A percentile compares a stretch with the other conserved stretches of the same genome.
Conservation (phyloP, 2,888 invertebrate species). For the Synergus gifuensis region DNA sequence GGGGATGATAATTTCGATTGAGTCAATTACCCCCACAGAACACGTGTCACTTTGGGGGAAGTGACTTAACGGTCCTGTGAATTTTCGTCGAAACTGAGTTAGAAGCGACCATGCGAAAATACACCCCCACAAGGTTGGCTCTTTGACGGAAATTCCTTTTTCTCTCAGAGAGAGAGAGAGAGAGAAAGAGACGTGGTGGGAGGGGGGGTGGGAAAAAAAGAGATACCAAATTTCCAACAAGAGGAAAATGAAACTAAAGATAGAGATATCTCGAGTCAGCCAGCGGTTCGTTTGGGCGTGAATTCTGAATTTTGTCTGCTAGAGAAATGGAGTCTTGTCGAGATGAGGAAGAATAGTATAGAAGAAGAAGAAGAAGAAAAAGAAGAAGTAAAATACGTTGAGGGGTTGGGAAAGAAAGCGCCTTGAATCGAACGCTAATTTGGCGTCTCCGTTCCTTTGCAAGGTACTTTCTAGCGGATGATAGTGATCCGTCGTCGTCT, state of each 20-base stretch:
- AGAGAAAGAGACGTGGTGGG: too few species aligned
- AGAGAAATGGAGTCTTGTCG: conserved; percentile 39
- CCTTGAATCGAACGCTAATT: conserved; percentile 73
- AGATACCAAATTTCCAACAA: not conserved
- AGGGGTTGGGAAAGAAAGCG: conserved; percentile 60
- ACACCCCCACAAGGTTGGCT: conserved; percentile 37
- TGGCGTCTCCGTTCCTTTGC: conserved; percentile 50
- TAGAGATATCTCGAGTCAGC: conserved; percentile 44
- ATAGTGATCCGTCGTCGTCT: conserved; percentile 57
- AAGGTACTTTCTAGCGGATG: conserved; percentile 55
- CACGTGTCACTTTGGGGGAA: conserved; percentile 2
- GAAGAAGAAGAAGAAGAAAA: conserved; percentile 37
- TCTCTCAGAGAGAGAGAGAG: not conserved
- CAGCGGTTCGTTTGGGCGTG: conserved; percentile 56
- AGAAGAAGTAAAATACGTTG: conserved; percentile 43
- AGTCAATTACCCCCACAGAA: not conserved
- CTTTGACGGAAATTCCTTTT: conserved; percentile 5
- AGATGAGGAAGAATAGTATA: conserved; percentile 30
- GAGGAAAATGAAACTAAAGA: conserved; percentile 33
- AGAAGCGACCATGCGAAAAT: conserved; percentile 43
- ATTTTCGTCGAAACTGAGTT: conserved; percentile 46
- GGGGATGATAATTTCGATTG: not conserved
- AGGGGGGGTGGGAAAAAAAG: too few species aligned
- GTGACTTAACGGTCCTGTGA: conserved; percentile 21
- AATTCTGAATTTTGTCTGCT: conserved; percentile 58